Conservation (phyloP, 2,113 vertebrate species). For the Euleptes europaea region DNA sequence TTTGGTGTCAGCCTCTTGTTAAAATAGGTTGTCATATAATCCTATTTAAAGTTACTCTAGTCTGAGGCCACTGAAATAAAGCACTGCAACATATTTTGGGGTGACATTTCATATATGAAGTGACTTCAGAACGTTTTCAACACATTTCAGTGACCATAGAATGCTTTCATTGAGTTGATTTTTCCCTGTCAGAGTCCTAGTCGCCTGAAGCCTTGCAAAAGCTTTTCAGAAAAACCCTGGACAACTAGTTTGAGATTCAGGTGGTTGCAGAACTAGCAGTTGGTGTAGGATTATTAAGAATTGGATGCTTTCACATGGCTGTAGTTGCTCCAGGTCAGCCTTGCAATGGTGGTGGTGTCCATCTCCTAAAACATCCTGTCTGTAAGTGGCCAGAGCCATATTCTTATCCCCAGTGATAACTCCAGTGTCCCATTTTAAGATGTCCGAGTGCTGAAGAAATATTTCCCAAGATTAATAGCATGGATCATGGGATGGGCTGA, state of each 20-base stretch:
- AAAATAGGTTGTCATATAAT: accelerated
- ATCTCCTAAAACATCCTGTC: not conserved
- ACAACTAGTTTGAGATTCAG: not conserved
- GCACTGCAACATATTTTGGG: not conserved
- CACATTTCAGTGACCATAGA: not conserved
- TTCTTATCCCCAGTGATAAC: not conserved
- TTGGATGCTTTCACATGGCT: not conserved
- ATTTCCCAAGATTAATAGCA: not conserved
- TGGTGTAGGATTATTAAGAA: not conserved
- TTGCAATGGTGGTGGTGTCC: not conserved
- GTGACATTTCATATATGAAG: not conserved
- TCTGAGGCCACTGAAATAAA: too few species aligned
- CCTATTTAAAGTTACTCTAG: too few species aligned
- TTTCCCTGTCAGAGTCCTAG: not conserved
- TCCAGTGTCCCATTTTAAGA: not conserved
- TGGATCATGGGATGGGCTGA: not conserved
- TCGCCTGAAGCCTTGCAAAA: not conserved
- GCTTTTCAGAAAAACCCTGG: not conserved
- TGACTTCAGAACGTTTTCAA: not conserved
- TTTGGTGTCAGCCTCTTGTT: constrained; percentile 11
- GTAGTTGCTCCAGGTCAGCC: not conserved
- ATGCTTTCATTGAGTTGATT: constrained; percentile 6
- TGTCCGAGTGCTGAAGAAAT: too few species aligned
- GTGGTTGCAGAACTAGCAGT: too few species aligned
- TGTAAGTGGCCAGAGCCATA: not conserved